These are phyloP conservation scores for Encarsia formosa DNA, from an alignment of 2,888 invertebrate species.

Conservation along the genomic window DNA sequence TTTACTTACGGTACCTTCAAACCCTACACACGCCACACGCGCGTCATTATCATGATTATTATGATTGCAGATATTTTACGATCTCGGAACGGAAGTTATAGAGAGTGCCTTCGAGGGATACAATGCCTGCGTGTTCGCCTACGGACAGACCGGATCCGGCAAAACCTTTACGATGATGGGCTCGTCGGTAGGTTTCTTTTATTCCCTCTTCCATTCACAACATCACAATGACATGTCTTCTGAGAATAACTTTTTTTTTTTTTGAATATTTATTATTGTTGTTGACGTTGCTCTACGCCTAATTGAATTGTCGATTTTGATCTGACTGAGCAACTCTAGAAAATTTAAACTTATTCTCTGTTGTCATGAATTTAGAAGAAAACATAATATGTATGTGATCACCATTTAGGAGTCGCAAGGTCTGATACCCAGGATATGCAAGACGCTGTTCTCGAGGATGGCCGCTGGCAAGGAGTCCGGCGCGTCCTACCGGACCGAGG, in stretches of 20 bases:
- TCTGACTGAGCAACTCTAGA: no score
- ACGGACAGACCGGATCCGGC: conserved; percentile 87
- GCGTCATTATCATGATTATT: no score
- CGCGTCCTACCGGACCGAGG: conserved; percentile 79
- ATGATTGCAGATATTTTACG: conserved; percentile 60
- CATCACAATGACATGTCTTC: no score
- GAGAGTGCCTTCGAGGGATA: conserved; percentile 80
- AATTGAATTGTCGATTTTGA: no score
- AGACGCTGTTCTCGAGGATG: conserved; percentile 77
- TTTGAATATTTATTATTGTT: no score
- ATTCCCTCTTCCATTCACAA: no score
- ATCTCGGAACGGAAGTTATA: conserved; percentile 74
- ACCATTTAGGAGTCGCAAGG: conserved; percentile 76
- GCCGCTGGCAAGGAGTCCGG: conserved; percentile 76
- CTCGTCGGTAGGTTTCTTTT: conserved; percentile 56
- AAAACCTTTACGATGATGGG: conserved; percentile 94
- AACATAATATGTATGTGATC: no score
- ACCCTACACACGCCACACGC: no score
- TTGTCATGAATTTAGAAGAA: no score
- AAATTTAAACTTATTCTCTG: no score
- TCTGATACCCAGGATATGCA: conserved; percentile 80
- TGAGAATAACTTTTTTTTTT: not conserved
- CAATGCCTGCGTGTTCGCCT: conserved; percentile 88
- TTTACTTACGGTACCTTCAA: conserved; percentile 8
- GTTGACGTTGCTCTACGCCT: no score